Percentiles rank a stretch among this genome's conserved stretches.
These are phyloP conservation scores for Caenorhabditis tropicalis DNA, from an alignment of 1,140 invertebrate species.

Conservation along the genomic window DNA sequence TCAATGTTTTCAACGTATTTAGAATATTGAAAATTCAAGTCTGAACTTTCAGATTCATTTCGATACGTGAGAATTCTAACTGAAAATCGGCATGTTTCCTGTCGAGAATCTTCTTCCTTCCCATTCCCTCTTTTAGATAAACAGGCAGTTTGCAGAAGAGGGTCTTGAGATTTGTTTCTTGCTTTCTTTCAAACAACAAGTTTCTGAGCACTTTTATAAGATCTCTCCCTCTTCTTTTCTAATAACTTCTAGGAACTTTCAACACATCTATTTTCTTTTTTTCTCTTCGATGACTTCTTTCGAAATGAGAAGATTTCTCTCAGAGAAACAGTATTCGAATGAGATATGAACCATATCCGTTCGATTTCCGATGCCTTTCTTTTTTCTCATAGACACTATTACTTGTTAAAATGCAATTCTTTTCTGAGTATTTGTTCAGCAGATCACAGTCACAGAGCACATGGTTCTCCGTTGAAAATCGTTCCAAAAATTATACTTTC, in stretches of 20 bases:
- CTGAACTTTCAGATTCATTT: neutral
- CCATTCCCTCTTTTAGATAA: neutral
- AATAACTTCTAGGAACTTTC: conserved; percentile 4
- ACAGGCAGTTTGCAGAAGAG: conserved; percentile 26
- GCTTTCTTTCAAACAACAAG: conserved; percentile 16
- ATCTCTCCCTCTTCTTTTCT: neutral
- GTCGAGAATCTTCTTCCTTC: conserved; percentile 24
- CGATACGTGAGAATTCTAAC: conserved; percentile 3
- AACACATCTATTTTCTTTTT: neutral
- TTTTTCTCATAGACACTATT: neutral
- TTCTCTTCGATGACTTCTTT: neutral
- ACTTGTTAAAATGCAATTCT: neutral
- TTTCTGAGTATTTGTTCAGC: neutral
- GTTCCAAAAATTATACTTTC: neutral
- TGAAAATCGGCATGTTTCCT: neutral
- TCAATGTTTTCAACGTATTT: too few relatives aligned
- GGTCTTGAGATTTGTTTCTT: conserved; percentile 17
- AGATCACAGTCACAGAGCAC: neutral
- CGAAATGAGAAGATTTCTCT: neutral
- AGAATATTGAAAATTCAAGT: neutral
- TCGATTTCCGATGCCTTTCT: neutral
- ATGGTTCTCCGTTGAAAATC: neutral
- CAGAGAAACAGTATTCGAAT: neutral
- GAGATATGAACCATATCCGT: neutral
- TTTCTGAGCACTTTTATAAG: conserved; percentile 3